phyloP scores from a whole-genome alignment of 2,113 vertebrate species.

The Etia nguti region DNA sequence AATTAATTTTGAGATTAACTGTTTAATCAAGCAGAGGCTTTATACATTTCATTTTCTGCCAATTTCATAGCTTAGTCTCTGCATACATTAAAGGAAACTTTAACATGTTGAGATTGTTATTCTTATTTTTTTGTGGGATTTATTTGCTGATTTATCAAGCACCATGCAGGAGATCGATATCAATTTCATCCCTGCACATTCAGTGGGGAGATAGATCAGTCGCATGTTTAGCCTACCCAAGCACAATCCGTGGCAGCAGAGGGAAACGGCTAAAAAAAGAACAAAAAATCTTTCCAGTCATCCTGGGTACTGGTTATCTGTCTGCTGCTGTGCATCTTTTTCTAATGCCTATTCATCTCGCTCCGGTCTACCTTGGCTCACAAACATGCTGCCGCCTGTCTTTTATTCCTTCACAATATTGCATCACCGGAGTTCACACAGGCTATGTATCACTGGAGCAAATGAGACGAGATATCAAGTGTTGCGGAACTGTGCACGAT shows the following conservation, averaged over 20 bases:
- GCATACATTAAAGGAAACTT: not conserved
- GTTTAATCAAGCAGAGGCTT: not conserved
- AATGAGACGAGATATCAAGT: slow-evolving; percentile 32
- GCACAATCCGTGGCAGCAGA: slow-evolving; percentile 9
- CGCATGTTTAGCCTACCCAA: not conserved
- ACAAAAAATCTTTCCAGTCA: not conserved
- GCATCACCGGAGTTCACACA: slow-evolving; percentile 19
- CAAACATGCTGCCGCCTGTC: slow-evolving; percentile 17
- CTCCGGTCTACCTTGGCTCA: slow-evolving; percentile 15
- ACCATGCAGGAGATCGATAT: slow-evolving; percentile 5
- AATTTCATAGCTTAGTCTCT: not conserved
- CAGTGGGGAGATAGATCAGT: not conserved
- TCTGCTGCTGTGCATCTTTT: slow-evolving; percentile 6
- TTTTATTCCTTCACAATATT: slow-evolving; percentile 22
- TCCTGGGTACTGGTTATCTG: slow-evolving; percentile 3
- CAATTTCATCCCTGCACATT: slow-evolving; percentile 15
- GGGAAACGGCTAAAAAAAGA: not conserved
- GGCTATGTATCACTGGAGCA: slow-evolving; percentile 29
- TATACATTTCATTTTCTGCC: not conserved
- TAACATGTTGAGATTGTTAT: not conserved
- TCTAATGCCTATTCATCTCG: slow-evolving; percentile 18
- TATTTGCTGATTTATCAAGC: slow-evolving; percentile 6
- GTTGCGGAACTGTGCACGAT: slow-evolving; percentile 11
- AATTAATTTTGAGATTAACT: not conserved
- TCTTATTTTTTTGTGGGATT: not conserved